phyloP scores from a whole-genome alignment of 2,797 vertebrate species.

The Danio kyathit region DNA sequence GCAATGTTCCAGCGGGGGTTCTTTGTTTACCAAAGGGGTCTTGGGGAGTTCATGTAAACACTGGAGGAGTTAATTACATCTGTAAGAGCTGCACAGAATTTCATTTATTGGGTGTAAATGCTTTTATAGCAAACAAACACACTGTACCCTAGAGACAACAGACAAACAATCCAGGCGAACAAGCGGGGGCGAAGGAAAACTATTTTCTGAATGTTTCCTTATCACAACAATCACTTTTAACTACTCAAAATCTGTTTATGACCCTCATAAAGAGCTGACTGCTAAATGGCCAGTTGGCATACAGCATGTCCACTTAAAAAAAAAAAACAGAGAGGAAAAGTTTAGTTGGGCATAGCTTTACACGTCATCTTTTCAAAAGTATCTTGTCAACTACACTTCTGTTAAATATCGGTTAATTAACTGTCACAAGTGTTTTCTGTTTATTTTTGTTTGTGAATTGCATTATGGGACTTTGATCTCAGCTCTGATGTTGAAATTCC shows the following conservation, averaged over 20 bases:
- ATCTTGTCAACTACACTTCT: too few species aligned
- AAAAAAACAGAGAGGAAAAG: too few species aligned
- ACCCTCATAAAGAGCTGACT: neutral
- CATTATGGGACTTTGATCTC: too few species aligned
- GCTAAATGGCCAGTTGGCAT: neutral
- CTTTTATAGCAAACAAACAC: conserved; percentile 39
- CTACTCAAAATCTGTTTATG: neutral
- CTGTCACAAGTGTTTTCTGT: too few species aligned
- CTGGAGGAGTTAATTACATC: conserved; percentile 20
- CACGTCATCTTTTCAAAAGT: too few species aligned
- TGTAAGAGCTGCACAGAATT: conserved; percentile 19
- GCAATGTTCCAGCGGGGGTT: neutral
- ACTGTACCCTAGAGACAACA: conserved; percentile 7
- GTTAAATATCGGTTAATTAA: too few species aligned
- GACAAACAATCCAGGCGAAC: neutral
- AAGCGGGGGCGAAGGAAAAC: conserved; percentile 5
- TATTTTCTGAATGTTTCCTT: conserved; percentile 2
- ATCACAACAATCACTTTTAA: conserved; percentile 21
- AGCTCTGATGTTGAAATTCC: too few species aligned
- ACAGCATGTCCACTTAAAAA: too few species aligned
- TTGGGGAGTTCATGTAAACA: conserved; percentile 34
- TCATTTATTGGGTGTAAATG: conserved; percentile 29
- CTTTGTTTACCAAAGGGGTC: neutral
- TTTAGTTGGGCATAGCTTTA: too few species aligned
- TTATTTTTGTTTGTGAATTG: too few species aligned